These are phyloP conservation scores for Anolis sagrei DNA, from an alignment of 2,113 vertebrate genomes.

Conservation along the genomic window DNA sequence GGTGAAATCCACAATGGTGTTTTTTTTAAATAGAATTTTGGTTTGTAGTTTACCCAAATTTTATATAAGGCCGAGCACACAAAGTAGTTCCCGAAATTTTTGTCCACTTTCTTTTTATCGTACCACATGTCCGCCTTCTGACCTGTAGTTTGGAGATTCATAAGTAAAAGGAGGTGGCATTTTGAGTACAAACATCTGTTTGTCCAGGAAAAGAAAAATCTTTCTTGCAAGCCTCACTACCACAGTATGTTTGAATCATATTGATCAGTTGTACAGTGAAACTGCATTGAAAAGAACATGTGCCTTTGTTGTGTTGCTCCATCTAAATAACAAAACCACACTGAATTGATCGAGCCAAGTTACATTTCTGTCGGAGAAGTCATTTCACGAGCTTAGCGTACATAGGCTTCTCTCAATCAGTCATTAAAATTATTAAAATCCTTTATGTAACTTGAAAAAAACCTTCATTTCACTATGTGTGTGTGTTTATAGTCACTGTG, in stretches of 20 bases:
- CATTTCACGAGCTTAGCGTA: not conserved
- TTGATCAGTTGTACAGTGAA: conserved; percentile 31
- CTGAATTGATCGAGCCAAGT: not conserved
- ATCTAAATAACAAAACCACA: not conserved
- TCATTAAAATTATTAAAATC: not conserved
- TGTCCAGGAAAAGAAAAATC: not conserved
- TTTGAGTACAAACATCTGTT: conserved; percentile 47
- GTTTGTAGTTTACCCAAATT: no score
- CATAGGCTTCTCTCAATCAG: not conserved
- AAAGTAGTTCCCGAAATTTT: no score
- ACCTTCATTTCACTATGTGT: not conserved
- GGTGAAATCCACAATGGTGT: no score
- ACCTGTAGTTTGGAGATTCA: conserved; percentile 40
- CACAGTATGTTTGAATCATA: not conserved
- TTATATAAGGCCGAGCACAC: no score
- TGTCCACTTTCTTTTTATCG: no score
- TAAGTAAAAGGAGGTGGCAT: conserved; percentile 21
- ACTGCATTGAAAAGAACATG: not conserved
- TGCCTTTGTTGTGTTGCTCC: not conserved
- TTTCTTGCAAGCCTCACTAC: not conserved
- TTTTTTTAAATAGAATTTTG: no score
- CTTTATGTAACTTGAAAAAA: not conserved
- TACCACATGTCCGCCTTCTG: no score
- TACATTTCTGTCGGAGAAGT: not conserved
- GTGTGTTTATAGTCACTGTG: not conserved